Evolutionary conservation across 2,797 vertebrate species (phyloP).

Genomic region (Eulemur rubriventer): DNA sequence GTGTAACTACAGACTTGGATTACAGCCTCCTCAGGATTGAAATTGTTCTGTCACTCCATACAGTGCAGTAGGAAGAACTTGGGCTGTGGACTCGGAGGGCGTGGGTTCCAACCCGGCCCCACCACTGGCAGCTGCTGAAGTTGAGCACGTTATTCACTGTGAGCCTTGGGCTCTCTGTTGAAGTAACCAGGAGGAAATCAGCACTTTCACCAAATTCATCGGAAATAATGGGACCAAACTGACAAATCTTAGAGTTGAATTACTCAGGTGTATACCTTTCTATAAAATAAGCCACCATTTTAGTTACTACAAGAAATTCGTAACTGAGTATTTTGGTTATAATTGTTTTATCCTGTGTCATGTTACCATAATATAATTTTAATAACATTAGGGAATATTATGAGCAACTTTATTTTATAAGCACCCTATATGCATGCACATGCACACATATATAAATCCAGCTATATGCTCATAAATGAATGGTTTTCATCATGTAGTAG

Average conservation of each 20-base stretch:
- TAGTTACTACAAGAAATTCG: not conserved
- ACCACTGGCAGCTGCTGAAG: not conserved
- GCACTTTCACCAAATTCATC: not conserved
- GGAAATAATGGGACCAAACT: not conserved
- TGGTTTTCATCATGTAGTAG: not conserved
- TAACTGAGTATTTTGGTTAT: not conserved
- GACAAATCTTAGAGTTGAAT: not conserved
- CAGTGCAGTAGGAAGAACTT: not conserved
- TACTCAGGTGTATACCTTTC: not conserved
- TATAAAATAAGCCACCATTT: conserved; percentile 3
- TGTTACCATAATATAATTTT: not conserved
- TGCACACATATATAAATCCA: not conserved
- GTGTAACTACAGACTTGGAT: not conserved
- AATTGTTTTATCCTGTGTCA: not conserved
- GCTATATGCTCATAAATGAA: not conserved
- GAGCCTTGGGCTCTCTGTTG: not conserved
- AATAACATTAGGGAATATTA: not conserved
- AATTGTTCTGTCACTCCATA: not conserved
- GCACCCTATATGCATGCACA: not conserved
- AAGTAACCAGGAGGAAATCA: not conserved
- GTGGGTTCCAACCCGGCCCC: not conserved
- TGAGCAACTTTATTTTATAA: not conserved
- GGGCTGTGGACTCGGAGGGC: not conserved
- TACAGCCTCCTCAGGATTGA: not conserved
- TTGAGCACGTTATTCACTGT: not conserved